These are phyloP conservation scores for Xylophagus ater DNA, from an alignment of 2,888 invertebrate genomes.

Conservation along the genomic window DNA sequence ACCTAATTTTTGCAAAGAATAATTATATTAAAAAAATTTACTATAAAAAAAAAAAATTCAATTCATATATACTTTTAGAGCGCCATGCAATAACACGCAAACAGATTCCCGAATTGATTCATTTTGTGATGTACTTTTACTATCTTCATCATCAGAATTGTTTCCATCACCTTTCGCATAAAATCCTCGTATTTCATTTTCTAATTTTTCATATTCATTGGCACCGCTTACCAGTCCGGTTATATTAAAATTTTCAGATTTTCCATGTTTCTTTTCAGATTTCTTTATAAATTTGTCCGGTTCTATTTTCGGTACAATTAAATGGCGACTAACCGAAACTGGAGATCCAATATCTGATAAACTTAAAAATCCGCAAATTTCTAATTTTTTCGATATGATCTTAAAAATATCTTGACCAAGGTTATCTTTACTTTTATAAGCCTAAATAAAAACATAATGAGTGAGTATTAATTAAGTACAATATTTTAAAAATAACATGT, in stretches of 20 bases:
- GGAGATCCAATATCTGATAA: conserved; percentile 84
- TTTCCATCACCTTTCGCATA: conserved; percentile 32
- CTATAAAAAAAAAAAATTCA: conserved; percentile 2
- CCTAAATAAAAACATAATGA: conserved; percentile 27
- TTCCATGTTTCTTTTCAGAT: conserved; percentile 32
- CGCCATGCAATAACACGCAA: conserved; percentile 87
- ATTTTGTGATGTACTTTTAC: conserved; percentile 9
- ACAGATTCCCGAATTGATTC: conserved; percentile 58
- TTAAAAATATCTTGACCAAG: conserved; percentile 15
- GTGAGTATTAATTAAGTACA: conserved; percentile 6
- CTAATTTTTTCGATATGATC: conserved; percentile 59
- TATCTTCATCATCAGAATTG: conserved; percentile 26
- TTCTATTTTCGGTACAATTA: conserved; percentile 65
- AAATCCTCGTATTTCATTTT: conserved; percentile 34
- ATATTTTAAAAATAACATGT: conserved; percentile 10
- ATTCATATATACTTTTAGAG: conserved; percentile 71
- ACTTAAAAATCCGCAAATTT: conserved; percentile 80
- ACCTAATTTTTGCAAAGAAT: too few relatives aligned
- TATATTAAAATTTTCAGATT: background rate
- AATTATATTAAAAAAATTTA: background rate
- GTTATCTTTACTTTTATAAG: conserved; percentile 22
- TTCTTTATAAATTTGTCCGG: conserved; percentile 29
- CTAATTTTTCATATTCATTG: conserved; percentile 34
- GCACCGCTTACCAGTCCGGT: background rate
- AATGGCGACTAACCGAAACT: conserved; percentile 79